Base-by-base conservation (phyloP, 2,888 invertebrate genomes). In the Apodemia hepburni region DNA sequence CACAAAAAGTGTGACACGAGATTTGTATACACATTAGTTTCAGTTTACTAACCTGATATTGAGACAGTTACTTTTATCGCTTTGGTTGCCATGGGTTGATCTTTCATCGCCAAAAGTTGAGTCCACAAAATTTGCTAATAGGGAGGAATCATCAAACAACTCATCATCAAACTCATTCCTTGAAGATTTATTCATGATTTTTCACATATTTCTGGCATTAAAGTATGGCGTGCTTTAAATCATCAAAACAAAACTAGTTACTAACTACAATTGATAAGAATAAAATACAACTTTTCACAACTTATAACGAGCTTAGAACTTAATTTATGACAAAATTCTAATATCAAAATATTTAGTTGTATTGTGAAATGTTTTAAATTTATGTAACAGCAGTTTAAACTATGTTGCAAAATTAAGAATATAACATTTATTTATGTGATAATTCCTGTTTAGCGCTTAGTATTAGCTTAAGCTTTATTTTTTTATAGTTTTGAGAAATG, bases 71-170 rank as follows among this genome's bases (percentile, higher is more conserved):
- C 69, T 79, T 65, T 81, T 76, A 2, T 64, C 35, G 8, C 80
- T 76, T 65, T 76, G 72, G 65, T 82, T 77, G 64, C 71, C 66
- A 61, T 72, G 75, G 38, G 75, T 60, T 27, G 63, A 72, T 27
- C 57, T 63, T 68, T 47, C 59, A 18, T 80, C 81, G 69, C 73
- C 80, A 69, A 81, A 82, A 59, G 75, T 79, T 18, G 80, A 73
- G 65, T 80, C 78, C 65, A 85, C 81, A 65, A 90, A 87, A 69
- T 86, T 81, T 42, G 82, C 86, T 73, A 87, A 66, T 64, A 90
- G 75, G 5, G 79, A 73, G 38, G 89, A 87, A 71, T 88, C 85
- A 47, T 88, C 85, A 68, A 90, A 88, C 64, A 87, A 85, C 66
- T 86, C 83, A 67, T 87, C 85, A 67, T 84, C 82, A 9, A 66